A percentile compares a stretch with the other conserved stretches of the same genome.
These are phyloP conservation scores for Hypselothyrea guttata DNA, from an alignment of 2,888 invertebrate genomes.

Conservation along the genomic window DNA sequence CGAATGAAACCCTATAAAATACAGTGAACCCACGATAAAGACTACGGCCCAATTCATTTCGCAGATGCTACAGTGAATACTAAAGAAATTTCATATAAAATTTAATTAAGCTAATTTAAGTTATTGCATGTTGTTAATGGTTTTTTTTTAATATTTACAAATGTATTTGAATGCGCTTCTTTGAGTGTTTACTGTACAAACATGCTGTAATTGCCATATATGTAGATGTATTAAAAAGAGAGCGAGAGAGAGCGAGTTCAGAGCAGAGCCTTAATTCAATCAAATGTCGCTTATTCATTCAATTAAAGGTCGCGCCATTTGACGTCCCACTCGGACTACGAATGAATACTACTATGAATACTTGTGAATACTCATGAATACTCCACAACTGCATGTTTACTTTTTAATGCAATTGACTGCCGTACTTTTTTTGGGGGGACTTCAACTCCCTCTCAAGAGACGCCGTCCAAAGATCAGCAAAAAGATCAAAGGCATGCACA, in stretches of 20 bases:
- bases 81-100: too few species aligned
- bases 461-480: conserved; percentile 31
- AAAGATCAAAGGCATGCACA: conserved; percentile 45
- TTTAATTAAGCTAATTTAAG: too few species aligned
- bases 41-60: too few species aligned
- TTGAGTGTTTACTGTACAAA: too few species aligned
- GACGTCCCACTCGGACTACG: conserved; percentile 57
- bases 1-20: conserved; percentile 1
- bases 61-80: too few species aligned
- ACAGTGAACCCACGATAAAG: background rate
- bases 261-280: conserved; percentile 69
- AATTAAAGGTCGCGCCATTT: conserved; percentile 80
- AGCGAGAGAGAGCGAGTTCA: conserved; percentile 12
- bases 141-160: too few species aligned
- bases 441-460: background rate
- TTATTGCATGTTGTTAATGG: too few species aligned
- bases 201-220: background rate
- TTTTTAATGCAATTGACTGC: conserved; percentile 70
- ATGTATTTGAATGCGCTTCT: too few species aligned
- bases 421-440: conserved; percentile 31
- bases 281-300: conserved; percentile 80
- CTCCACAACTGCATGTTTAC: conserved; percentile 10
- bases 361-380: conserved; percentile 17
- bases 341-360: conserved; percentile 32
- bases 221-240: conserved; percentile 20